Percentiles rank a stretch among this genome's conserved stretches.
Evolutionary conservation across 2,888 invertebrate genomes (phyloP).

Genomic region (Morpho helenor): DNA sequence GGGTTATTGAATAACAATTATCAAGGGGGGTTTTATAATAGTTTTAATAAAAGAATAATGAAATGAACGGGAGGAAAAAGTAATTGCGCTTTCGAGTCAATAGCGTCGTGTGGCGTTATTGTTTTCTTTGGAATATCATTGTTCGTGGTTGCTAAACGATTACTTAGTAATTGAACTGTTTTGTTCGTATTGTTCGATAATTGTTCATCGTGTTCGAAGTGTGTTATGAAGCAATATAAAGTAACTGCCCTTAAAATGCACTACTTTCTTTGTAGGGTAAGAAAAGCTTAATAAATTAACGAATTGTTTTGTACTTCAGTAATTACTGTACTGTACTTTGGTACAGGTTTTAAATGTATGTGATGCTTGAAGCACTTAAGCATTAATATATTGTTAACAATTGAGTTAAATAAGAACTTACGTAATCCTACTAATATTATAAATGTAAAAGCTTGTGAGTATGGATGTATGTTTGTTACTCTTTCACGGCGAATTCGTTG

Average conservation of each 20-base stretch:
- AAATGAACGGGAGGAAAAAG: slow-evolving; percentile 27
- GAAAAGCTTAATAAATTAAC: not conserved
- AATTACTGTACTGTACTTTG: too few relatives aligned
- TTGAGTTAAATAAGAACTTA: too few relatives aligned
- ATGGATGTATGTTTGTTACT: too few relatives aligned
- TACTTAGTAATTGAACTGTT: slow-evolving; percentile 19
- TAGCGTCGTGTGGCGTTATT: slow-evolving; percentile 36
- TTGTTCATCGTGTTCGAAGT: slow-evolving; percentile 17
- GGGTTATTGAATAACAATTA: slow-evolving; percentile 35
- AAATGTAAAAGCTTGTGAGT: too few relatives aligned
- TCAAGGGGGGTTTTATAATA: slow-evolving; percentile 32
- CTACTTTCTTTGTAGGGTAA: not conserved
- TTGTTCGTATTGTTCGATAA: slow-evolving; percentile 12
- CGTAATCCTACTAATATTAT: too few relatives aligned
- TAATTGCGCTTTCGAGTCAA: slow-evolving; percentile 34
- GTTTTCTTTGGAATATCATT: slow-evolving; percentile 18
- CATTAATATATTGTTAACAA: too few relatives aligned
- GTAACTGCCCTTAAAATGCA: slow-evolving; percentile 1
- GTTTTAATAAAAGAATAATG: slow-evolving; percentile 38
- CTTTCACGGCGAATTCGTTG: too few relatives aligned
- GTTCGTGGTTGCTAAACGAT: slow-evolving; percentile 20
- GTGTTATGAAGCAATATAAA: not conserved
- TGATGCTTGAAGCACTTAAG: too few relatives aligned
- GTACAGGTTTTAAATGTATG: too few relatives aligned
- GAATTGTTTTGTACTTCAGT: too few relatives aligned